phyloP scores from a whole-genome alignment of 2,888 invertebrate species.

The Conus canariensis region DNA sequence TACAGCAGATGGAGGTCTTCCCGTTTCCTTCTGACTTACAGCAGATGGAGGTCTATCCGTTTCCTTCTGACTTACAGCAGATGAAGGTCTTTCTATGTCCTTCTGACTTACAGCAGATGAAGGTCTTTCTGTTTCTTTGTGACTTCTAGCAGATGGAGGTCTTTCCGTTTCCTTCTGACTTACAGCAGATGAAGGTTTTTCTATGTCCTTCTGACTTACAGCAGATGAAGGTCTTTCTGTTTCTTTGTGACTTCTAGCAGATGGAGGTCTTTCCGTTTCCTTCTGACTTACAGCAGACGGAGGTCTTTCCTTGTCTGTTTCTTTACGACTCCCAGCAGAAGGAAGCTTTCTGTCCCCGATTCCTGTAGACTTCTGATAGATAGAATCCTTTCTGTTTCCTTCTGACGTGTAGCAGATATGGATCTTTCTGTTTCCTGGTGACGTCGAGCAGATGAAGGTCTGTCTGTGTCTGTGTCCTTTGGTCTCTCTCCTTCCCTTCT shows the following conservation, averaged over 20 bases:
- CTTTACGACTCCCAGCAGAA: neutral
- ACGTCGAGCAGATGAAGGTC: neutral
- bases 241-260: conserved; percentile 10
- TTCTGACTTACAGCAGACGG: neutral
- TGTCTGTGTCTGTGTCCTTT: neutral
- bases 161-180: conserved; percentile 6
- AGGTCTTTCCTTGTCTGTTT: neutral
- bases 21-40: neutral
- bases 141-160: conserved; percentile 7
- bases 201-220: neutral
- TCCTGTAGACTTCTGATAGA: neutral
- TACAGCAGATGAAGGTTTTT: neutral
- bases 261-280: neutral
- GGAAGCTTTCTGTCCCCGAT: neutral
- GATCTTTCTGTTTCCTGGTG: neutral
- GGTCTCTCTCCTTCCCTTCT: too few species aligned
- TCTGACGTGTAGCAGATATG: neutral
- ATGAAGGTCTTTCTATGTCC: neutral
- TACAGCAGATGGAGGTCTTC: neutral
- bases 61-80: neutral
- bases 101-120: neutral
- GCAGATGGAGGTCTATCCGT: neutral
- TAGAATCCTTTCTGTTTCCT: neutral
- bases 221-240: neutral
- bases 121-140: neutral